A percentile compares a stretch with the other conserved stretches of the same genome.
phyloP scores from a whole-genome alignment of 1,140 invertebrate species.

The Diabrotica virgifera region DNA sequence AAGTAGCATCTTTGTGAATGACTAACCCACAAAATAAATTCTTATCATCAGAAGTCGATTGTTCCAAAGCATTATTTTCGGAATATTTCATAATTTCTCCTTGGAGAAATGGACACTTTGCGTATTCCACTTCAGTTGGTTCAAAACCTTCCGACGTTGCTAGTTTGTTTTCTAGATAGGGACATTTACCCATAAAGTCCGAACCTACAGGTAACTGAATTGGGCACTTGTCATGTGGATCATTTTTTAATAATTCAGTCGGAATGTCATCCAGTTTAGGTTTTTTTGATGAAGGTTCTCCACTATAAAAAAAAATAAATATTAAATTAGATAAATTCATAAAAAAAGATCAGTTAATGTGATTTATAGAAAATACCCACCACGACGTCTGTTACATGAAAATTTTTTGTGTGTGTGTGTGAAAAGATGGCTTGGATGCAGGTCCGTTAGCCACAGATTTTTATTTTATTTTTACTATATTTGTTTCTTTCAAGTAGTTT shows the following conservation, averaged over 20 bases:
- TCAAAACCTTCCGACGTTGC: conserved; percentile 43
- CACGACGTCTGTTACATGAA: too few species aligned
- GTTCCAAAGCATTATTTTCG: background rate
- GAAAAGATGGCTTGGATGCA: too few species aligned
- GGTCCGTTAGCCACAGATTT: too few species aligned
- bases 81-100: background rate
- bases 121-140: conserved; percentile 37
- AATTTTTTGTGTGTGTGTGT: too few species aligned
- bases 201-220: conserved; percentile 50
- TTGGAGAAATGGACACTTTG: conserved; percentile 52
- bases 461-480: too few species aligned
- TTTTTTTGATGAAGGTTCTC: conserved; percentile 29
- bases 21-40: conserved; percentile 58
- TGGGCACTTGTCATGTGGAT: conserved; percentile 48
- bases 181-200: conserved; percentile 57
- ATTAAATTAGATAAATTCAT: conserved; percentile 2
- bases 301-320: background rate
- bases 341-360: too few species aligned
- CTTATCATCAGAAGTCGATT: conserved; percentile 20
- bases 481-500: too few species aligned
- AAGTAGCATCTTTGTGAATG: conserved; percentile 52
- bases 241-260: conserved; percentile 34
- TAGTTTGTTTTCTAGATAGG: conserved; percentile 41
- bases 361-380: too few species aligned
- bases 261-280: conserved; percentile 32